Base-by-base conservation (phyloP, 1,140 invertebrate species). In the Marisa cornuarietis region DNA sequence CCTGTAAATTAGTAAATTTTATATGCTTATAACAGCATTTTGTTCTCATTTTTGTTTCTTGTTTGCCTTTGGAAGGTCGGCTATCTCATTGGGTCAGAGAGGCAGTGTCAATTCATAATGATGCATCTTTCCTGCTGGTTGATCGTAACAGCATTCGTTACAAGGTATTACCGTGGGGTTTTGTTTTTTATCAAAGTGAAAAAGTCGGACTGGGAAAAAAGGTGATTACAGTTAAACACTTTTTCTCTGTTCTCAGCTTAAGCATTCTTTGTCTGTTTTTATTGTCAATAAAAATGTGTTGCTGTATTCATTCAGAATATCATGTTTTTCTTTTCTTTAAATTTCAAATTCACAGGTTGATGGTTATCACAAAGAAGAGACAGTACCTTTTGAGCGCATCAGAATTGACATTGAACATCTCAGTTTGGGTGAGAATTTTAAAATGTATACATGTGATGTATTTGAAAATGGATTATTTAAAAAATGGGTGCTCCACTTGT, bases 81-180 rank as follows among this genome's bases (percentile, higher is more conserved):
- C 87, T 96, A 26, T 95, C 94, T 22, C 95, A 94, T 87, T 96
- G 94, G 92, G 89, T 95, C 69, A 94, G 94, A 66, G 91, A 93
- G 83, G 92, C 93, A 26, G 92, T 93, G 71, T 90, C 92, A 61
- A 75, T 92, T 14, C 85, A 90, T 31, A 79, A 90, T 54, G 88
- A 93, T 79, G 90, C 91, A 4, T 92, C 93, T 52, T 93, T 95
- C 84, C 82, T 97, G 54, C 88, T 96, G 31, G 91, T 97, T 52
- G 96, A 97, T 90, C 93, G 94, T 81, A 94, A 94, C 9, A 94
- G 94, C 83, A 93, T 94, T 78, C 93, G 96, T 58, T 95, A 97
- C 87, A 96, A 97, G 85, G 90, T 90, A 82, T 72, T 76, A 2
- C 0, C 3, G 31, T 0, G 31, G 31, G 31, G 31, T 42, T 0